phyloP scores from a whole-genome alignment of 2,797 vertebrate species.

The Phylloscopus collybita region DNA sequence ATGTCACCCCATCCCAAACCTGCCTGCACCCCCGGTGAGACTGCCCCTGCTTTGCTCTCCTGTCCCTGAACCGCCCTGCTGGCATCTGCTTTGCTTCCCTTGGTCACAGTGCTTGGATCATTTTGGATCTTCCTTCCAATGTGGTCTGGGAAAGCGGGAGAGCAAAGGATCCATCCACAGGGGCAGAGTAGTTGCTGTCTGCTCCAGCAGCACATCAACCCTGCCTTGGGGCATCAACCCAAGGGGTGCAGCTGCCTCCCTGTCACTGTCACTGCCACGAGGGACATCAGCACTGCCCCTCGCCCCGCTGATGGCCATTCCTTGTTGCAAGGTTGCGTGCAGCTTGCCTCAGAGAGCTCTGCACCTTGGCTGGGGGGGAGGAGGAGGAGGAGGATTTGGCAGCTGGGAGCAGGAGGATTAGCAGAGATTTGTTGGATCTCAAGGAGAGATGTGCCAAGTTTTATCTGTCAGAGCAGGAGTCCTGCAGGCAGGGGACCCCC shows the following conservation, averaged over 20 bases:
- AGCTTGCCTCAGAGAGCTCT: not conserved
- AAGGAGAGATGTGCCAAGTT: conserved; percentile 34
- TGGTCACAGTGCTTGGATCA: fast-evolving
- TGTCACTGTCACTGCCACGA: fast-evolving
- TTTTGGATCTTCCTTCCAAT: not conserved
- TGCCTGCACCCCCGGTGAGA: fast-evolving
- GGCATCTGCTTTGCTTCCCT: not conserved
- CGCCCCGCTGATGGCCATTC: fast-evolving
- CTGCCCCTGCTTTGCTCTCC: not conserved
- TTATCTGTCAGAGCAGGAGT: not conserved
- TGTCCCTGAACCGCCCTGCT: not conserved
- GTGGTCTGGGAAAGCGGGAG: not conserved
- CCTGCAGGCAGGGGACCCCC: not conserved
- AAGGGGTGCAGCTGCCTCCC: not conserved
- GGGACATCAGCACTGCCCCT: fast-evolving
- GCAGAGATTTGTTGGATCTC: conserved; percentile 50
- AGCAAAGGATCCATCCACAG: not conserved
- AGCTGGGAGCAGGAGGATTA: conserved; percentile 34
- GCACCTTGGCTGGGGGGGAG: conserved; percentile 2
- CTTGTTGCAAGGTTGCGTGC: fast-evolving
- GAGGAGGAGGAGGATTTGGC: conserved; percentile 52
- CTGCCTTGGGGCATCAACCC: fast-evolving
- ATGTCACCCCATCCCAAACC: not conserved
- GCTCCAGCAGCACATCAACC: not conserved
- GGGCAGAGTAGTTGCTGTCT: not conserved